These are phyloP conservation scores for Silurus glanis DNA, from an alignment of 2,113 vertebrate species.

Conservation along the genomic window DNA sequence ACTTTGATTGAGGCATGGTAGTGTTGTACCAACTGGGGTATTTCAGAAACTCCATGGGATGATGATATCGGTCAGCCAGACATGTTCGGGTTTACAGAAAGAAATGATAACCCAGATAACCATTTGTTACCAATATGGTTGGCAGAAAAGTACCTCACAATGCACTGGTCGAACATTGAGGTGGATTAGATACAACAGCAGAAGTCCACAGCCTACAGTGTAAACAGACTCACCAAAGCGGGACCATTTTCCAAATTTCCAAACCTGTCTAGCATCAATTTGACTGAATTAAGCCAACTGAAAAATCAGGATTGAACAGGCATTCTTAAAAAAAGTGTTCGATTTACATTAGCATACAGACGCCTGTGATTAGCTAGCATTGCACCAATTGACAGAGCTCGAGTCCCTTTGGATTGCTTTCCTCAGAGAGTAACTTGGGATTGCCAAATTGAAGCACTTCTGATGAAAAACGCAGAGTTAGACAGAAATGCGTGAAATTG, in stretches of 20 bases:
- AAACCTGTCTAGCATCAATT: not conserved
- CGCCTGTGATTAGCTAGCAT: not conserved
- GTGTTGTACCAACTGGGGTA: no score
- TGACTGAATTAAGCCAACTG: not conserved
- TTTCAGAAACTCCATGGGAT: no score
- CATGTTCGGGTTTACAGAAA: not conserved
- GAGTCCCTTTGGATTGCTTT: no score
- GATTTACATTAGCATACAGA: not conserved
- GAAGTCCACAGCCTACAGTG: not conserved
- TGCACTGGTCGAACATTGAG: not conserved
- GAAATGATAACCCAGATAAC: not conserved
- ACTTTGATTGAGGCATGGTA: no score
- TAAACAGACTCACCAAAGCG: not conserved
- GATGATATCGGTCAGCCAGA: not conserved
- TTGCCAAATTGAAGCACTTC: not conserved
- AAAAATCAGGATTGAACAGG: not conserved
- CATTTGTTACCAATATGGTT: not conserved
- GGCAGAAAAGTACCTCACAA: not conserved
- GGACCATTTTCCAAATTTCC: not conserved
- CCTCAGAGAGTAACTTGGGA: not conserved
- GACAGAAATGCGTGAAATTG: conserved; percentile 22
- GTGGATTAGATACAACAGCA: no score
- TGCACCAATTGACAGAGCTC: not conserved
- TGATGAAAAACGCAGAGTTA: conserved; percentile 4
- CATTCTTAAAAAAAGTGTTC: no score